These are phyloP conservation scores for Lycodopsis pacificus DNA, from an alignment of 2,797 vertebrate species.

Conservation along the genomic window DNA sequence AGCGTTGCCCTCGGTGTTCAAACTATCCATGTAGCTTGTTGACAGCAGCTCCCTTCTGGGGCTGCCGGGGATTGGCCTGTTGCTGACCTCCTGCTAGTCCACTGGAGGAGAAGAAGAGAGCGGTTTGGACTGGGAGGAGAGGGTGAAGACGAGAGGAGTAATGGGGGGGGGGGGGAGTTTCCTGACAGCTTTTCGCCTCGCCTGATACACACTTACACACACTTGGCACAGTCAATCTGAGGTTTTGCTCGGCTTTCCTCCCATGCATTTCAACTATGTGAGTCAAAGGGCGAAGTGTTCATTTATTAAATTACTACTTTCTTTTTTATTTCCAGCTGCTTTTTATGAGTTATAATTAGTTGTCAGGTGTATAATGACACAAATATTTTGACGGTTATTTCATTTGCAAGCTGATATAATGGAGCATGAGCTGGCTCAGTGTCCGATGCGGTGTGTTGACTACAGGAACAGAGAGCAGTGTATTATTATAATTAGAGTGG, in stretches of 20 bases:
- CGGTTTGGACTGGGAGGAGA: constrained; percentile 48
- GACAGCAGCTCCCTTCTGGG: constrained; percentile 78
- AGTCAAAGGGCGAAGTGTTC: constrained; percentile 71
- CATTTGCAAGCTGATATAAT: constrained; percentile 68
- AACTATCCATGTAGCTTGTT: constrained; percentile 76
- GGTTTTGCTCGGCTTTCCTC: constrained; percentile 44
- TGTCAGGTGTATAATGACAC: constrained; percentile 57
- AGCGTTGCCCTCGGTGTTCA: constrained; percentile 71
- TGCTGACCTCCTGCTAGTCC: constrained; percentile 80
- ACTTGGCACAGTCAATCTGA: constrained; percentile 36
- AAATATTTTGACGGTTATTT: constrained; percentile 70
- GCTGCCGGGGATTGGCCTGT: constrained; percentile 66
- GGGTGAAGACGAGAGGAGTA: constrained; percentile 56
- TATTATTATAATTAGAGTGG: constrained; percentile 68
- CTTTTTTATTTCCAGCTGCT: constrained; percentile 47
- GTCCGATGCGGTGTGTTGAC: constrained; percentile 59
- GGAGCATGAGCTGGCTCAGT: constrained; percentile 39
- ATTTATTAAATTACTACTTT: constrained; percentile 72
- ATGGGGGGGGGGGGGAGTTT: constrained; percentile 52
- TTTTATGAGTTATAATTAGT: constrained; percentile 60
- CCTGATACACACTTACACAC: constrained; percentile 29
- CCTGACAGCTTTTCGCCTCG: constrained; percentile 53
- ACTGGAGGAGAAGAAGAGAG: constrained; percentile 53
- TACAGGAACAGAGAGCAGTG: constrained; percentile 46
- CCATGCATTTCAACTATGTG: constrained; percentile 56